These are phyloP conservation scores for Monoplex corrugatus DNA, from an alignment of 2,888 invertebrate species.

Conservation along the genomic window DNA sequence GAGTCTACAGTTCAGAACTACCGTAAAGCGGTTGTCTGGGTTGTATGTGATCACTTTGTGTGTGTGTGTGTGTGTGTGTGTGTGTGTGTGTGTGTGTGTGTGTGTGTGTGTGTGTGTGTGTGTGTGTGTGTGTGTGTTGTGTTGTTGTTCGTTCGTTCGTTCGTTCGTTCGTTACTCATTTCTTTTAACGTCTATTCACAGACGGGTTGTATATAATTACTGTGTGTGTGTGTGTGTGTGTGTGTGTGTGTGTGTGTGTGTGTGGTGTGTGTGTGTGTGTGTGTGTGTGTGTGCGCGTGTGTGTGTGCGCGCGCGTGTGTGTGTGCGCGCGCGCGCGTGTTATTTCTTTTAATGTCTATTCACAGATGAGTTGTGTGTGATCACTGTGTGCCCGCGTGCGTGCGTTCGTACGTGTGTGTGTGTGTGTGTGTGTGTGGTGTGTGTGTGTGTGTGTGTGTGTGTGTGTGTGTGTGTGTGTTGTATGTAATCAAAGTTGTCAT, in stretches of 20 bases:
- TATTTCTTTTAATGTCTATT: no score
- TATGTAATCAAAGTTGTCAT: no score
- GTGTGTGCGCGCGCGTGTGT: no score
- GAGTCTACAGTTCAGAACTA: no score
- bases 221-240: no score
- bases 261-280: neutral
- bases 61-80: slow-evolving; percentile 20
- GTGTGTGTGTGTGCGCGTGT: neutral
- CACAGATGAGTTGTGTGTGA: no score
- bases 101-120: neutral
- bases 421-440: neutral
- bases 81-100: neutral
- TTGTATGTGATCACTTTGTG: no score
- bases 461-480: slow-evolving; percentile 48
- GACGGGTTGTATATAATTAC: no score
- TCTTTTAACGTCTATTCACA: no score
- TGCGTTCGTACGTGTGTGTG: neutral
- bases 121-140: neutral
- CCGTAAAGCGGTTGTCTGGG: no score
- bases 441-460: neutral
- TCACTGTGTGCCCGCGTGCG: neutral
- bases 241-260: neutral
- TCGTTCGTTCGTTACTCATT: no score
- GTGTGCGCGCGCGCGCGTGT: no score
- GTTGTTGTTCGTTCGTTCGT: neutral